Evolutionary conservation across 2,888 invertebrate species (phyloP), one percentile per base, ranked within the genome.

Genomic region (Brachyptera putata): DNA sequence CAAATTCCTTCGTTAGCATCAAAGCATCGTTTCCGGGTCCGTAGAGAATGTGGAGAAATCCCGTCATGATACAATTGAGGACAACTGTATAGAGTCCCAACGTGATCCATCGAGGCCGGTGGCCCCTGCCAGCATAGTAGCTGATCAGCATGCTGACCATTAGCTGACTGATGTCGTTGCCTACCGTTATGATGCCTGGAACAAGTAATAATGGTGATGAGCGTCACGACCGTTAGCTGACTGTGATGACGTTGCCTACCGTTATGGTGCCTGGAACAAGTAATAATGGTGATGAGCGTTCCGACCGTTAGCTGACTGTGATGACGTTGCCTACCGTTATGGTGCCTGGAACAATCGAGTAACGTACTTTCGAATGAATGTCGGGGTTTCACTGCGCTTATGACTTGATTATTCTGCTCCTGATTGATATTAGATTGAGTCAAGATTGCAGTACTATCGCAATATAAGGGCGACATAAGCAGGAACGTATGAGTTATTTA

Each of bases 251-350:
- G 71, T 88, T 87, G 26, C 87, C 87, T 61, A 87, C 84, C 49
- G 84, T 82, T 66, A 87, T 85, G 65, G 87, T 77, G 61, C 87
- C 84, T 83, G 68, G 22, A 71, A 70, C 3, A n/a, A n/a, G n/a
- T n/a, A n/a, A n/a, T n/a, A n/a, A n/a, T n/a, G 63, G 84, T 84
- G 62, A 87, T 71, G 21, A 84, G 77, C 14, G 84, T 79, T 1
- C 86, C 84, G 26, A 84, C 81, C 65, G 87, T 76, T 60, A 87
- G 76, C 70, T 84, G 84, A 67, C 86, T n/a, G n/a, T 86, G 64
- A 88, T 82, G 70, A 88, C 87, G 71, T 88, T 87, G 26, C 87
- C 87, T 61, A 87, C 84, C 49, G 84, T 82, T 66, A 87, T 85
- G 65, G 87, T 77, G 61, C 87, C 84, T 83, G 68, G 22, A 71